phyloP scores from a whole-genome alignment of 2,888 invertebrate species.

The Lamellibrachia columna region DNA sequence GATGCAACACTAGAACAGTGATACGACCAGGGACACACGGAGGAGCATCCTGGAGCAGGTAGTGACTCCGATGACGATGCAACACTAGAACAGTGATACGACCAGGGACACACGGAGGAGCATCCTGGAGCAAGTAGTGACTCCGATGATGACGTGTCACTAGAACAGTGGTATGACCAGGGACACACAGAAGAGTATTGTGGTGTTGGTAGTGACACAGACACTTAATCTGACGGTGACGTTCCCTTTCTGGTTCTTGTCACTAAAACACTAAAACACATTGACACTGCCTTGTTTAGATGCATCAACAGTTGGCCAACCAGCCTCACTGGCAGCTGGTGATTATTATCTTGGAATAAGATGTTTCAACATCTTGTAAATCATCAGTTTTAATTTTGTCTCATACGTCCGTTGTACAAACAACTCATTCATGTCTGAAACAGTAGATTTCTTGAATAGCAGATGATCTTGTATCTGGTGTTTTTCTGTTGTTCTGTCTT shows the following conservation, averaged over 20 bases:
- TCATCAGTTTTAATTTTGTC: no score
- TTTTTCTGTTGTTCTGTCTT: no score
- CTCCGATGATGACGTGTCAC: constrained; percentile 30
- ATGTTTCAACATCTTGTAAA: no score
- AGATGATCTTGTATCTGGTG: no score
- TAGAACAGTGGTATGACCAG: background rate
- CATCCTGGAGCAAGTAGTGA: constrained; percentile 42
- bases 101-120: constrained; percentile 37
- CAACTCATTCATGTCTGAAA: no score
- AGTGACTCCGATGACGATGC: constrained; percentile 10
- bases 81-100: constrained; percentile 25
- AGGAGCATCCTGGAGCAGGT: background rate
- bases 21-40: background rate
- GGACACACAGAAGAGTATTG: background rate
- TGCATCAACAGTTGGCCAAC: background rate
- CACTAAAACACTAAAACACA: background rate
- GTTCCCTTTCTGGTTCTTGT: no score
- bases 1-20: background rate
- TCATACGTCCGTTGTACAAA: no score
- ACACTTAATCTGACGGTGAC: no score
- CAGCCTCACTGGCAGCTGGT: no score
- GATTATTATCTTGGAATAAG: no score
- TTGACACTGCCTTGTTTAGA: background rate
- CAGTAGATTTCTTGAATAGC: no score
- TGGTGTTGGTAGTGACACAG: no score